These are phyloP conservation scores for Drosophila formosana DNA, from an alignment of 2,888 invertebrate genomes.

Conservation along the genomic window DNA sequence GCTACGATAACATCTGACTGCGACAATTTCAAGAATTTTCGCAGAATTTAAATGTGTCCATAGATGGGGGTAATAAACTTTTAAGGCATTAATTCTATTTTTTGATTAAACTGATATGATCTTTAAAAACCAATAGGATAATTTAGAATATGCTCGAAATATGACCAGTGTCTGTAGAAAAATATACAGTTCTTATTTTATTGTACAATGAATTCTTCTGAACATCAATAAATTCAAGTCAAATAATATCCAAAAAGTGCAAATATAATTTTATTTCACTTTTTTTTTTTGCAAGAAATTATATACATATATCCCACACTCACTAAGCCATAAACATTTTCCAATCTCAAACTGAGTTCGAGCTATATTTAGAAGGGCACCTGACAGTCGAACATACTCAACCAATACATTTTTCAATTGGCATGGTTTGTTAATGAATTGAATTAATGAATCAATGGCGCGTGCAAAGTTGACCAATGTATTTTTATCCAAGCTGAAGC, in stretches of 20 bases:
- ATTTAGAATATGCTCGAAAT: too few species aligned
- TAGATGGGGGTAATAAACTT: not conserved
- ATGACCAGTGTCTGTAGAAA: too few species aligned
- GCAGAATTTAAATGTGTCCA: slow-evolving; percentile 51
- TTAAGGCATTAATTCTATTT: not conserved
- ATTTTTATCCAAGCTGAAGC: slow-evolving; percentile 5
- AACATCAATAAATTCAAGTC: too few species aligned
- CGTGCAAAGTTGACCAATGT: slow-evolving; percentile 21
- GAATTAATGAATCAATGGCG: slow-evolving; percentile 28
- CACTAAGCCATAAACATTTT: not conserved
- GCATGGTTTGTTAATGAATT: slow-evolving; percentile 35
- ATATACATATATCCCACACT: not conserved
- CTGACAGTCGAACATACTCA: not conserved
- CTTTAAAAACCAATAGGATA: too few species aligned
- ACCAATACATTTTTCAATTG: slow-evolving; percentile 13
- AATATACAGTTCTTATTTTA: too few species aligned
- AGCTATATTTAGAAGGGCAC: slow-evolving; percentile 5
- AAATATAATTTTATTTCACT: too few species aligned
- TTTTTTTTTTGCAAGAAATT: too few species aligned
- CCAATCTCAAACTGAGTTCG: not conserved
- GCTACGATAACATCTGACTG: slow-evolving; percentile 42
- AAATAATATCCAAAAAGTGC: too few species aligned
- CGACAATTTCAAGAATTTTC: slow-evolving; percentile 17
- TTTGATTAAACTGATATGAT: too few species aligned
- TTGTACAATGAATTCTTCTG: too few species aligned